These are phyloP conservation scores for Megalopta genalis DNA, from an alignment of 1,140 invertebrate genomes.

Conservation along the genomic window DNA sequence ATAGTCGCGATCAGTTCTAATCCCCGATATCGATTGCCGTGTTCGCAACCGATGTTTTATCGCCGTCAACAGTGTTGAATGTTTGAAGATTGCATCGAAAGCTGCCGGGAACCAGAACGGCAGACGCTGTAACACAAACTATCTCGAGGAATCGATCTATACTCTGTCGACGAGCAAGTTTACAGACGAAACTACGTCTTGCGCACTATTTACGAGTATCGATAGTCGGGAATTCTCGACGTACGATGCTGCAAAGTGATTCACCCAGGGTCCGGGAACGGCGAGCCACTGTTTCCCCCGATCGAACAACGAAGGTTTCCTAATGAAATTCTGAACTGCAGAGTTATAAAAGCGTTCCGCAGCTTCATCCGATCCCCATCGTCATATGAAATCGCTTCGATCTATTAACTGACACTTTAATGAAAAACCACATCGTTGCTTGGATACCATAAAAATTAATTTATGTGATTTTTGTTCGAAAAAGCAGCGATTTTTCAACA, in stretches of 20 bases:
- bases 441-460: too few species aligned
- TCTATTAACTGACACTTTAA: background rate
- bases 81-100: conserved; percentile 43
- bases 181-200: conserved; percentile 48
- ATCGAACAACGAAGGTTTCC: conserved; percentile 34
- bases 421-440: too few species aligned
- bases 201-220: conserved; percentile 52
- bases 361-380: background rate
- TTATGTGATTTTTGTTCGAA: too few species aligned
- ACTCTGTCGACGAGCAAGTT: conserved; percentile 43
- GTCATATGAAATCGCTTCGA: background rate
- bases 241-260: conserved; percentile 31
- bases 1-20: too few species aligned
- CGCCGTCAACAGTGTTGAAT: conserved; percentile 41
- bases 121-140: conserved; percentile 39
- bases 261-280: background rate
- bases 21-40: conserved; percentile 28
- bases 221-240: conserved; percentile 50
- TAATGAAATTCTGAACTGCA: conserved; percentile 31
- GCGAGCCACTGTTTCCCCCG: conserved; percentile 11
- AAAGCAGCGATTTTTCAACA: too few species aligned
- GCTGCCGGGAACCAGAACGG: conserved; percentile 35
- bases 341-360: conserved; percentile 1
- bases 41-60: conserved; percentile 49
- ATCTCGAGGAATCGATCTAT: conserved; percentile 40